phyloP scores from a whole-genome alignment of 2,113 vertebrate species.

The Dipodomys spectabilis region DNA sequence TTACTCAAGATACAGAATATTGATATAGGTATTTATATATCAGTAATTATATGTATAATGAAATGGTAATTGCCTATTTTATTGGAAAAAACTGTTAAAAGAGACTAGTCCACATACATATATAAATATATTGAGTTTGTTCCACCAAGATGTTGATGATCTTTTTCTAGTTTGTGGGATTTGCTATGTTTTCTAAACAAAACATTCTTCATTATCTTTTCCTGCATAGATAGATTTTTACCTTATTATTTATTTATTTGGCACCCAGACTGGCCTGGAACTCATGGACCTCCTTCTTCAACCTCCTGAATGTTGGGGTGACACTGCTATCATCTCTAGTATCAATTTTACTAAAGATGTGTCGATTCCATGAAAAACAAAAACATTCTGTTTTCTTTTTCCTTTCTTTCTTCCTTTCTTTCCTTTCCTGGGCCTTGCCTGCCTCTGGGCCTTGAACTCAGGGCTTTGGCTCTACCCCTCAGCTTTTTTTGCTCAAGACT shows the following conservation, averaged over 20 bases:
- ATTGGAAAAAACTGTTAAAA: neutral
- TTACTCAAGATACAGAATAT: neutral
- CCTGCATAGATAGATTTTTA: neutral
- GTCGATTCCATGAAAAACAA: constrained; percentile 26
- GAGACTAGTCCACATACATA: neutral
- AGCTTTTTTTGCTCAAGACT: too few species aligned
- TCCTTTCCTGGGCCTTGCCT: too few species aligned
- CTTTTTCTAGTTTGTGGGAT: neutral
- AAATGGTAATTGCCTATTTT: neutral
- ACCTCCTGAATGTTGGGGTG: neutral
- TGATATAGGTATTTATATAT: neutral
- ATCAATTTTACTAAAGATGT: neutral
- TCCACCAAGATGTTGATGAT: neutral
- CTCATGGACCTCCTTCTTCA: neutral
- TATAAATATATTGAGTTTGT: neutral
- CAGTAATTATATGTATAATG: neutral
- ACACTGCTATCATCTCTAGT: neutral
- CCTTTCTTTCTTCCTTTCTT: neutral
- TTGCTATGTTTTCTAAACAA: neutral
- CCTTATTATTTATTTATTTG: neutral
- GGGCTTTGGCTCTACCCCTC: too few species aligned
- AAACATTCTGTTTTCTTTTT: too few species aligned
- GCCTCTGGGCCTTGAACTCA: too few species aligned
- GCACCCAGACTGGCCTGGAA: neutral
- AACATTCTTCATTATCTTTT: neutral